These are phyloP conservation scores for Pachypanchax playfairii DNA, from an alignment of 2,113 vertebrate genomes.

Conservation along the genomic window DNA sequence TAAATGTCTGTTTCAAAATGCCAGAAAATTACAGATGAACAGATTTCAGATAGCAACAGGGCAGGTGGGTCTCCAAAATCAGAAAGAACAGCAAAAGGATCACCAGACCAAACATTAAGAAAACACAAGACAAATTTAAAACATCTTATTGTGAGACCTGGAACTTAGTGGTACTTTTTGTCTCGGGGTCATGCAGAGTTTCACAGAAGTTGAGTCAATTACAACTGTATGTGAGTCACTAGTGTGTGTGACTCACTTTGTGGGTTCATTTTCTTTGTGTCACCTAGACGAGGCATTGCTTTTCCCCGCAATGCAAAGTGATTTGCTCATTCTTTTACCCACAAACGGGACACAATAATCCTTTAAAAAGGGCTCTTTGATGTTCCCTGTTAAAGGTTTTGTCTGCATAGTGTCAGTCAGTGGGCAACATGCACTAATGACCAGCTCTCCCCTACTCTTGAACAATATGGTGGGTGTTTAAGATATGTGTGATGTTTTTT, in stretches of 20 bases:
- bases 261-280: conserved; percentile 57
- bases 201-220: conserved; percentile 55
- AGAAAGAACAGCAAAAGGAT: not conserved
- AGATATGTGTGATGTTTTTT: conserved; percentile 13
- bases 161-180: conserved; percentile 30
- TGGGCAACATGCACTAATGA: conserved; percentile 57
- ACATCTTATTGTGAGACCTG: not conserved
- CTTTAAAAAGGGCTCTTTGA: conserved; percentile 66
- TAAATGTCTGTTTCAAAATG: conserved; percentile 62
- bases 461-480: not conserved
- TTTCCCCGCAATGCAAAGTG: conserved; percentile 58
- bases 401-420: conserved; percentile 64
- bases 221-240: conserved; percentile 50
- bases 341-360: conserved; percentile 55
- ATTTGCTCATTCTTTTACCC: conserved; percentile 33
- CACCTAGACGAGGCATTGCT: conserved; percentile 45
- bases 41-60: conserved; percentile 49
- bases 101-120: not conserved
- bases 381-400: conserved; percentile 60
- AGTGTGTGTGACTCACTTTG: conserved; percentile 62
- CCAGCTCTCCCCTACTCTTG: conserved; percentile 15
- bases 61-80: conserved; percentile 27
- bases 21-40: conserved; percentile 48
- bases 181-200: conserved; percentile 60
- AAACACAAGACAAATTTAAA: not conserved